These are phyloP conservation scores for Axea sp. DNA, from an alignment of 2,888 invertebrate species.

Conservation along the genomic window DNA sequence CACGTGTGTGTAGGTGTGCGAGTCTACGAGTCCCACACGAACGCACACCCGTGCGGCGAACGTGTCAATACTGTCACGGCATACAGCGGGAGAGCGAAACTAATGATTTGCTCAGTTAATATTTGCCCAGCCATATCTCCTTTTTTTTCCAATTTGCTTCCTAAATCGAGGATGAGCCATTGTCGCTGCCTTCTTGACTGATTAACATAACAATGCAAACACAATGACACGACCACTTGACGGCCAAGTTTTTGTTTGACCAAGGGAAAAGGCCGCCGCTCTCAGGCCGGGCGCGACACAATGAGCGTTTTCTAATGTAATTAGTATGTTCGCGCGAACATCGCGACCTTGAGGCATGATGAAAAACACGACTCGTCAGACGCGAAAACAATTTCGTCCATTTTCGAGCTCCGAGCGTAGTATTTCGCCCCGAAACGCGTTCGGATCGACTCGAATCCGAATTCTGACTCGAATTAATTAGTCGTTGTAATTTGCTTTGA, in stretches of 20 bases:
- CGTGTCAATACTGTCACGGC: slow-evolving; percentile 58
- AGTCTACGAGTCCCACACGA: neutral
- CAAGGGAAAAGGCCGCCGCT: slow-evolving; percentile 77
- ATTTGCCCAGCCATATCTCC: slow-evolving; percentile 75
- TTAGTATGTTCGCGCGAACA: slow-evolving; percentile 73
- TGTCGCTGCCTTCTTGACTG: slow-evolving; percentile 73
- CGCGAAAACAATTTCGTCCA: too few relatives aligned
- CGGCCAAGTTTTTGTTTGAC: slow-evolving; percentile 73
- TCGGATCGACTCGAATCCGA: too few relatives aligned
- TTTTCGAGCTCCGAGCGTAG: too few relatives aligned
- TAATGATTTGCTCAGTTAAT: slow-evolving; percentile 78
- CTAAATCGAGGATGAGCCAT: slow-evolving; percentile 78
- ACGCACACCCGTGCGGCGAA: slow-evolving; percentile 1
- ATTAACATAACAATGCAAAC: slow-evolving; percentile 79
- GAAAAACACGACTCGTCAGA: slow-evolving; percentile 26
- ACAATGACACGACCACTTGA: slow-evolving; percentile 74
- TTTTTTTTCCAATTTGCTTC: slow-evolving; percentile 74
- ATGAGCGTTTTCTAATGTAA: slow-evolving; percentile 75
- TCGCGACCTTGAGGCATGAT: slow-evolving; percentile 63
- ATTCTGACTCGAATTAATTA: too few relatives aligned
- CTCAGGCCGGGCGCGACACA: slow-evolving; percentile 51
- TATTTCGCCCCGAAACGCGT: too few relatives aligned
- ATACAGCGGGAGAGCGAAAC: slow-evolving; percentile 67
- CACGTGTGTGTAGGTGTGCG: slow-evolving; percentile 18
- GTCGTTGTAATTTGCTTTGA: neutral